Conservation (phyloP, 2,888 invertebrate species). For the Pelosia muscerda region DNA sequence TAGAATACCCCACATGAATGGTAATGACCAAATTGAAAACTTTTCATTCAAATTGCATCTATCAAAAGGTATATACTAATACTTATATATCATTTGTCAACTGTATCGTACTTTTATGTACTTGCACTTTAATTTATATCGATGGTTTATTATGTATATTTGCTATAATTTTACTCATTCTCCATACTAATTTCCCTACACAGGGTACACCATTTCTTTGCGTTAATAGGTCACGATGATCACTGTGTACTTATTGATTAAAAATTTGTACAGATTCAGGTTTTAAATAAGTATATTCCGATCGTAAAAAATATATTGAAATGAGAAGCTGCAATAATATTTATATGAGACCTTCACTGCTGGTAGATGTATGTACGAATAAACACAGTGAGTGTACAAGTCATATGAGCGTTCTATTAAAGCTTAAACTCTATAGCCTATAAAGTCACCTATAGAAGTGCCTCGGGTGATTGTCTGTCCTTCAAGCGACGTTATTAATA, state of each 20-base stretch:
- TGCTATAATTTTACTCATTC: background rate
- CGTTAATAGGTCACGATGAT: background rate
- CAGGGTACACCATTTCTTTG: background rate
- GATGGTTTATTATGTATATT: no score
- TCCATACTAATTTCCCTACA: no score
- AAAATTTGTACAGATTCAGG: background rate
- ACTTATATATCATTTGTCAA: no score
- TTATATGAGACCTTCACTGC: background rate
- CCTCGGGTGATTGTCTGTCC: constrained; percentile 80
- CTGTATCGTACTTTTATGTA: no score
- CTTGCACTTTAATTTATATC: no score
- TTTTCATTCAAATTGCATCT: no score
- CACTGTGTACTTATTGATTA: background rate
- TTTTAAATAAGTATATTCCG: background rate
- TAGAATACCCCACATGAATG: background rate
- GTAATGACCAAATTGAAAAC: no score
- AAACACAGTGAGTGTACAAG: background rate
- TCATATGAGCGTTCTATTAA: constrained; percentile 8
- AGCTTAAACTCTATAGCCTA: constrained; percentile 16
- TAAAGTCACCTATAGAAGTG: constrained; percentile 25
- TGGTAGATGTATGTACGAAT: no score
- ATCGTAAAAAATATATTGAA: background rate
- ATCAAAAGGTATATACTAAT: no score
- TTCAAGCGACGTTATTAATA: constrained; percentile 76
- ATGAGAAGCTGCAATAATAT: background rate